Base-by-base conservation (phyloP, 1,140 invertebrate genomes). In the Hirudo medicinalis region DNA sequence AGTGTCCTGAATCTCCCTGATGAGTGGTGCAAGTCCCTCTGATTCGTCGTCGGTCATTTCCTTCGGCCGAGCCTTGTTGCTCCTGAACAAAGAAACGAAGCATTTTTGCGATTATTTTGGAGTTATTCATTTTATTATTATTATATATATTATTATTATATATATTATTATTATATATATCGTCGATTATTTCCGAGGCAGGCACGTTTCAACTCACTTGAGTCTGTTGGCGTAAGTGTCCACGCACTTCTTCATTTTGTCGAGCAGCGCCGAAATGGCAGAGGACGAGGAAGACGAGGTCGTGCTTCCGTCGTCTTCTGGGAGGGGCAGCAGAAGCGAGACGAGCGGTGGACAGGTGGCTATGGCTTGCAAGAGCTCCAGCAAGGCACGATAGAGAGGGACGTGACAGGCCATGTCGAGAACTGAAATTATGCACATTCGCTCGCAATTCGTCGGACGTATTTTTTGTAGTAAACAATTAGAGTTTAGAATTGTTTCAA, bases 331-430 rank as follows among this genome's bases (percentile, higher is more conserved):
- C 0, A 92, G 80, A 19, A 91, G 78, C 32, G 86, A 84, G 0
- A 88, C 86, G 68, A 91, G 78, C 75, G 87, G 85, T 53, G 83
- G 83, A 67, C 86, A 89, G 4, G 87, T 82, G 13, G 90, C 88
- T 75, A 94, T 85, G 6, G 90, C 89, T 73, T 91, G 86, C 67
- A 94, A 84, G 60, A 92, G 81, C 76, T 89, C 87, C 72, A 94
- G 81, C 72, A 94, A 87, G 40, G 91, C 88, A 78, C 89, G 86
- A 82, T 95, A 95, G 63, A 95, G 84, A 11, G 91, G 91, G 79
- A 94, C 92, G 81, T 95, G 92, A 17, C 92, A 86, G 9, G 92
- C 91, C 89, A 96, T 94, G 80, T 96, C 93, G 77, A 96, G 81
- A 68, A 95, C 92, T 82, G 78, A 29, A 75, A 75, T 63, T 17